Percentiles rank a stretch among this genome's conserved stretches.
Evolutionary conservation across 2,113 vertebrate genomes (phyloP).

Genomic region (Numenius arquata): DNA sequence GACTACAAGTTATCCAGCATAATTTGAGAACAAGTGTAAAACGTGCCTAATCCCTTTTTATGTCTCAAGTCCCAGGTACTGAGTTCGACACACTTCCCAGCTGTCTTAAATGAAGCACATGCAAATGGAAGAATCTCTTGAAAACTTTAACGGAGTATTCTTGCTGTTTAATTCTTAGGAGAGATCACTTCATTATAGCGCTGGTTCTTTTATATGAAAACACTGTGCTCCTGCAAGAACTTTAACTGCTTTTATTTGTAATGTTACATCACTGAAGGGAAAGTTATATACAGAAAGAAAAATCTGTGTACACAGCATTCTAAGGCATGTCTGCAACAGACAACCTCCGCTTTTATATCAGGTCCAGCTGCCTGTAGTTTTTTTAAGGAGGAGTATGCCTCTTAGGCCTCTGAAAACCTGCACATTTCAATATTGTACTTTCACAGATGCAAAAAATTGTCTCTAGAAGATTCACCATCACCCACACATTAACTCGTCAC

Average conservation of each 20-base stretch:
- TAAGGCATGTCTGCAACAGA: background rate
- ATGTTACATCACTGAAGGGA: slow-evolving; percentile 45
- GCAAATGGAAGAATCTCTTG: background rate
- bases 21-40: background rate
- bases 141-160: background rate
- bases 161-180: slow-evolving; percentile 36
- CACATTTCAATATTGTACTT: slow-evolving; percentile 34
- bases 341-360: background rate
- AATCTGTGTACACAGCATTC: background rate
- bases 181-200: background rate
- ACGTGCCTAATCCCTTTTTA: background rate
- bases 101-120: background rate
- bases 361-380: background rate
- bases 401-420: background rate
- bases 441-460: slow-evolving; percentile 37
- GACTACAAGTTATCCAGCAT: background rate
- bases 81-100: background rate
- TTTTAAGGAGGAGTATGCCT: background rate
- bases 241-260: slow-evolving; percentile 43
- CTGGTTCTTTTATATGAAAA: background rate
- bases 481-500: slow-evolving; percentile 51
- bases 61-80: background rate
- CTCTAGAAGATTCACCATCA: slow-evolving; percentile 33
- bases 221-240: slow-evolving; percentile 12
- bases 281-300: slow-evolving; percentile 53